phyloP scores from a whole-genome alignment of 2,888 invertebrate genomes.

The Melolontha melolontha region DNA sequence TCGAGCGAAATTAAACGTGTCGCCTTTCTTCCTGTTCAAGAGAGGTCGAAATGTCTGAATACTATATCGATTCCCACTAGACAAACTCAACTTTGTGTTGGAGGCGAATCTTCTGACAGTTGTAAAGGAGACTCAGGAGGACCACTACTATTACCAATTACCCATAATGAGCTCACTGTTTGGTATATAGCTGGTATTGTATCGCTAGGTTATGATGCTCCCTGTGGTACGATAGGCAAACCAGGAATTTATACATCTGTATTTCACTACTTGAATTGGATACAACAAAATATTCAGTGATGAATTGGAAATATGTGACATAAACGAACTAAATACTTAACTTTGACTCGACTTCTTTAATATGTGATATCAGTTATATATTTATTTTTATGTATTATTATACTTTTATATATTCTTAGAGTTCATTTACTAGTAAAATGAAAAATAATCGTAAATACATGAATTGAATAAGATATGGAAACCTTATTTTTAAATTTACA shows the following conservation, averaged over 20 bases:
- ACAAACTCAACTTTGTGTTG: conserved; percentile 73
- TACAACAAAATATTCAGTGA: conserved; percentile 54
- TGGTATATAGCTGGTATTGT: conserved; percentile 76
- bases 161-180: conserved; percentile 62
- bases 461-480: too few species aligned
- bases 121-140: conserved; percentile 83
- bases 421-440: too few species aligned
- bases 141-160: conserved; percentile 72
- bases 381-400: not conserved
- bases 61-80: conserved; percentile 35
- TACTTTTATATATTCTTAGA: too few species aligned
- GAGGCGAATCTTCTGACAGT: conserved; percentile 75
- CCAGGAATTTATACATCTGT: conserved; percentile 77
- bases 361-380: not conserved
- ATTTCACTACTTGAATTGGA: conserved; percentile 72
- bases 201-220: conserved; percentile 70
- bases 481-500: too few species aligned
- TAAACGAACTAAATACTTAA: not conserved
- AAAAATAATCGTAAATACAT: too few species aligned
- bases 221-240: conserved; percentile 74
- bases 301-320: not conserved
- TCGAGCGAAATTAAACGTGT: conserved; percentile 54
- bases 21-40: conserved; percentile 48
- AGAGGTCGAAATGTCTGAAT: conserved; percentile 37
- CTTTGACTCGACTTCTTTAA: not conserved